These are phyloP conservation scores for Subacronicta megacephala DNA, from an alignment of 2,888 invertebrate species.

Conservation along the genomic window DNA sequence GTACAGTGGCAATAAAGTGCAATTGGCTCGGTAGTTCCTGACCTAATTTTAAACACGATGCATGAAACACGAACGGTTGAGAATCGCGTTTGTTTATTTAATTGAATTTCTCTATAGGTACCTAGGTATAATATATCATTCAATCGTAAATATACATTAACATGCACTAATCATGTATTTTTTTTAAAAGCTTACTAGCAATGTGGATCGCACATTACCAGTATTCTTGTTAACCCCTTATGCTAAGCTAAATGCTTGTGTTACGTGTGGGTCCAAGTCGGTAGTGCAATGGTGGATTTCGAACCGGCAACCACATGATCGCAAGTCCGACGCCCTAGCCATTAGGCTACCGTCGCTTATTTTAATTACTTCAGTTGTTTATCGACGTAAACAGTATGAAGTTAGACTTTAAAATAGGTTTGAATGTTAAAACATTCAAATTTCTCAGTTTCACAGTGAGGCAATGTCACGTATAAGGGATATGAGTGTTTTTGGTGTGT, in stretches of 20 bases:
- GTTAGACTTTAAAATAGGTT: conserved; percentile 49
- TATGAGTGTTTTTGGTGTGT: conserved; percentile 74
- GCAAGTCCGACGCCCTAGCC: too few species aligned
- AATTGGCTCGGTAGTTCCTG: conserved; percentile 51
- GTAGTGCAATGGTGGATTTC: too few species aligned
- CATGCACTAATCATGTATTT: conserved; percentile 17
- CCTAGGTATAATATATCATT: conserved; percentile 22
- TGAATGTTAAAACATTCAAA: conserved; percentile 48
- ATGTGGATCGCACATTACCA: too few species aligned
- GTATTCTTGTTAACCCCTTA: too few species aligned
- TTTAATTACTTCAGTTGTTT: conserved; percentile 18
- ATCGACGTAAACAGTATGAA: conserved; percentile 37
- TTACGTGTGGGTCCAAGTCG: too few species aligned
- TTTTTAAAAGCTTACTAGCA: too few species aligned
- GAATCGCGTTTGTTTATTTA: conserved; percentile 24
- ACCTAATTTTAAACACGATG: conserved; percentile 51
- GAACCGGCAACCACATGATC: too few species aligned
- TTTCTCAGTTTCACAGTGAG: conserved; percentile 51
- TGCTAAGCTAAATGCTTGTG: too few species aligned
- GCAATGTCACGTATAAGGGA: conserved; percentile 62
- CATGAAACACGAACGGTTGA: conserved; percentile 34
- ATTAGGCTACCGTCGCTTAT: too few species aligned
- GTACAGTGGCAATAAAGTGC: conserved; percentile 40
- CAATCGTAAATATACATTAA: conserved; percentile 21
- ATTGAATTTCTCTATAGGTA: conserved; percentile 27